Base-by-base conservation (phyloP, 2,797 vertebrate genomes). In the Pipistrellus nathusii region DNA sequence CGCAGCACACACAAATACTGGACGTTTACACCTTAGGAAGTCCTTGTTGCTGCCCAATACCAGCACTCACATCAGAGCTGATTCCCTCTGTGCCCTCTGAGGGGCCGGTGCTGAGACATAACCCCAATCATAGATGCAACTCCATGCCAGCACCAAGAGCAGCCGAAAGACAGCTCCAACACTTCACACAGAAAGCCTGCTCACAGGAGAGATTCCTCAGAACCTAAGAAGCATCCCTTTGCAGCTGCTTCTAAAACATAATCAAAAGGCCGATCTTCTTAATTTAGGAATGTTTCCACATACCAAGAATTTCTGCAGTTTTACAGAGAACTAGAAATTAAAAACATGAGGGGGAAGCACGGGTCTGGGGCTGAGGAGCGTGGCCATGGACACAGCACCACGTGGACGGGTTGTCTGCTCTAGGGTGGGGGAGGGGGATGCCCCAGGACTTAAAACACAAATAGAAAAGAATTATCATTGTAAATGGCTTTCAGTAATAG, bases 221-320 rank as follows among this genome's bases (percentile, higher is more conserved):
- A 14, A 59, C 66, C 35, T 64, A 82, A 64, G 62, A 91, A 93
- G 76, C 5, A 62, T 18, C 23, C 87, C 81, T 94, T 69, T 55
- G 64, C 32, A 91, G 83, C 25, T 84, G 25, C 64, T 53, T 89
- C 62, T 69, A 84, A 88, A 88, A 71, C 72, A 73, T 71, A 88
- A 93, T 87, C 85, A 93, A 91, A 85, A 94, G 51, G 27, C 44
- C 59, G 68, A 53, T 85, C 59, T 30, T 51, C 41, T 81, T 85
- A 72, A 69, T 59, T 92, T 66, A 66, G 82, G 59, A 77, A 41
- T 64, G 88, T 91, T 88, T 59, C 75, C 64, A 91, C 5, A 5
- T 68, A 86, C 38, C 72, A 91, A 88, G 57, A 77, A 66, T 84
- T 68, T 83, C 55, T 94, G 25, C 77, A 83, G 20, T 68, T 88